Base-by-base conservation (phyloP, 2,113 vertebrate genomes). In the Lamprotornis superbus region DNA sequence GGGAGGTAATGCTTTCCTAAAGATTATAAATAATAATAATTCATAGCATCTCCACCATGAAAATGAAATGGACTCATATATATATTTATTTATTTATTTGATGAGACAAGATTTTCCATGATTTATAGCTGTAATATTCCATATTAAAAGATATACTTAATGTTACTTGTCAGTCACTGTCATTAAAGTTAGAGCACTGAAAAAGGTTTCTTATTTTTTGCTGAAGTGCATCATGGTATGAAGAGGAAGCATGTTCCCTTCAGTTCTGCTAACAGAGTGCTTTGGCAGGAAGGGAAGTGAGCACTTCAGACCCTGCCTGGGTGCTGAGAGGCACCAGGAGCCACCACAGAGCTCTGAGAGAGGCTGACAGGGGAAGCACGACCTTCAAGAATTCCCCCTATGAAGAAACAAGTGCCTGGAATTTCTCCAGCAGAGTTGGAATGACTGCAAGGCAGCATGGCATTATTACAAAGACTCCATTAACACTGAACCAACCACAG, bases 321-420 rank as follows among this genome's bases (percentile, higher is more conserved):
- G 28, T 39, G 60, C 68, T 0, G 1, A 76, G 57, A 46, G 77
- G 9, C 75, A 20, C 17, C 2, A 2, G 64, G 63, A 52, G 18
- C 10, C 44, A 9, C 7, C 80, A 23, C 1, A 12, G 12, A 35
- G 50, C 63, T 22, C 47, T 14, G 63, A 44, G 44, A 46, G 33
- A 0, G 0, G 37, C 68, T 44, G 55, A 35, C 15, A 6, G 11
- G 37, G n/a, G 14, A 39, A 44, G n/a, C n/a, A 14, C 0, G 0
- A 37, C 69, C 78, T 70, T 15, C 44, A 27, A 49, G 63, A 70
- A 28, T 1, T 42, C 28, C 37, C 25, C 11, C 61, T 25, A 16
- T 5, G 35, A 87, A 76, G 74, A 65, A 76, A 82, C 2, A 2
- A 42, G 55, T 0, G 9, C 19, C 50, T 70, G 86, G 30, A 40